Percentiles rank a stretch among this genome's conserved stretches.
phyloP scores from a whole-genome alignment of 2,113 vertebrate species.

The Dipodomys ordii region DNA sequence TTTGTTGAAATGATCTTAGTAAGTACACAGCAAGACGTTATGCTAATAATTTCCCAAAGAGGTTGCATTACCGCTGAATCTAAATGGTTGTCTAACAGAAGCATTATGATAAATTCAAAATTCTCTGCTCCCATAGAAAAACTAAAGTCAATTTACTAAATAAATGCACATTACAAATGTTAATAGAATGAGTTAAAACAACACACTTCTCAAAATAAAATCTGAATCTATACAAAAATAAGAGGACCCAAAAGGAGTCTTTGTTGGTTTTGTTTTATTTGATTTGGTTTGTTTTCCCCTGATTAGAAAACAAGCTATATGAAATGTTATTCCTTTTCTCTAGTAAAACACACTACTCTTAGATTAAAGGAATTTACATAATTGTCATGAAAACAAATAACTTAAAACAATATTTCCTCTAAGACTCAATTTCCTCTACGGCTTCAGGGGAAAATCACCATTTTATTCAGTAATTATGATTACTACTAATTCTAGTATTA shows the following conservation, averaged over 20 bases:
- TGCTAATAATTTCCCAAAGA: constrained; percentile 22
- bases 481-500: not conserved
- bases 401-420: constrained; percentile 46
- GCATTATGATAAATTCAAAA: not conserved
- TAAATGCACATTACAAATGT: not conserved
- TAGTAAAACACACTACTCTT: not conserved
- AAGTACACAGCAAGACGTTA: not conserved
- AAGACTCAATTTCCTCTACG: not conserved
- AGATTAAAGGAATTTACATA: not conserved
- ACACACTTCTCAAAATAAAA: constrained; percentile 18
- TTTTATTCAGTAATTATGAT: too few relatives aligned
- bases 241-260: not conserved
- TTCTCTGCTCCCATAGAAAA: not conserved
- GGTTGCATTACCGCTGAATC: not conserved
- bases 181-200: constrained; percentile 35
- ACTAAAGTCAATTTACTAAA: constrained; percentile 14
- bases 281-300: not conserved
- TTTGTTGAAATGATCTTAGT: not conserved
- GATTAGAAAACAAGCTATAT: not conserved
- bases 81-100: not conserved
- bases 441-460: too few relatives aligned
- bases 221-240: not conserved
- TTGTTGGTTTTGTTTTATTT: not conserved
- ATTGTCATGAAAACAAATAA: constrained; percentile 19
- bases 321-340: constrained; percentile 30